These are phyloP conservation scores for Littorina saxatilis DNA, from an alignment of 1,140 invertebrate genomes.

Conservation along the genomic window DNA sequence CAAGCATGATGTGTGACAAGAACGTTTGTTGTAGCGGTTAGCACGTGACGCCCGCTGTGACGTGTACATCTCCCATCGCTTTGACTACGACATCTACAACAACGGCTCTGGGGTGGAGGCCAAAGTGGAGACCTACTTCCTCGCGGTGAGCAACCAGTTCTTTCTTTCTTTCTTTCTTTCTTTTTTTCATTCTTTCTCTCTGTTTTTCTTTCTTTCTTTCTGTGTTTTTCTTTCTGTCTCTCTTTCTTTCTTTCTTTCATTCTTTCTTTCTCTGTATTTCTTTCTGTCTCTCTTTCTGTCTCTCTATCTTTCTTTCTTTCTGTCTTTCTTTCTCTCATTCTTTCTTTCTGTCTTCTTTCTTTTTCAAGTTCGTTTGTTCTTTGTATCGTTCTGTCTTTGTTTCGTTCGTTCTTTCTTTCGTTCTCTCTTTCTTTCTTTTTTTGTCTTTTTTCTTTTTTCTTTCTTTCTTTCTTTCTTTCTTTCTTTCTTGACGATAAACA, in stretches of 20 bases:
- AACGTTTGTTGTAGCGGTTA: constrained; percentile 47
- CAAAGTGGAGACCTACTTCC: constrained; percentile 56
- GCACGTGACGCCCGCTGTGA: constrained; percentile 52
- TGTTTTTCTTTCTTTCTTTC: neutral
- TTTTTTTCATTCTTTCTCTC: neutral
- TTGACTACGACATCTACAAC: constrained; percentile 39
- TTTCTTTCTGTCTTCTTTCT: too few relatives aligned
- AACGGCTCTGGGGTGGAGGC: constrained; percentile 35
- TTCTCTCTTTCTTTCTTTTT: too few relatives aligned
- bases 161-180: neutral
- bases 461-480: neutral
- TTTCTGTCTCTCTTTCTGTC: neutral
- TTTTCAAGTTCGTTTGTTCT: too few relatives aligned
- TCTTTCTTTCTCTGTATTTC: neutral
- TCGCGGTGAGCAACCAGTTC: constrained; percentile 46
- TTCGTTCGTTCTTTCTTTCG: too few relatives aligned
- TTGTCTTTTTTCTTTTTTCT: too few relatives aligned
- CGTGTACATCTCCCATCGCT: constrained; percentile 46
- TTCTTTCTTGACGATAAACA: too few relatives aligned
- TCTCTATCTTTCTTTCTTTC: neutral
- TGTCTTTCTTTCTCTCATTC: too few relatives aligned
- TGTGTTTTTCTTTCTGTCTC: neutral
- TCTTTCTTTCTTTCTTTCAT: neutral
- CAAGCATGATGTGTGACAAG: too few relatives aligned
- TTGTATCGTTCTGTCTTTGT: too few relatives aligned